Evolutionary conservation across 2,888 invertebrate species (phyloP).

Genomic region (Achlya flavicornis): DNA sequence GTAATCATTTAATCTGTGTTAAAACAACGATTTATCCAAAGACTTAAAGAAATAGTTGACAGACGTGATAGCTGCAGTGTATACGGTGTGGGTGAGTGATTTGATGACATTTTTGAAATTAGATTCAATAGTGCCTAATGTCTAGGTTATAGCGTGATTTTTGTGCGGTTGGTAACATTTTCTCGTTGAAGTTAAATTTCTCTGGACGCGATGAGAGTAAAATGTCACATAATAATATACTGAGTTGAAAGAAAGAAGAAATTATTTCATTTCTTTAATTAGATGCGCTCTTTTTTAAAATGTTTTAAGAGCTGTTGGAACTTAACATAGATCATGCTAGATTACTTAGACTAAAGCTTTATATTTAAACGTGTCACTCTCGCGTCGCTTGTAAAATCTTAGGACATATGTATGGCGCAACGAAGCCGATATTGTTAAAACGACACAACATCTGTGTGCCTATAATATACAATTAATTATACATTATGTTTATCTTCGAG

Average conservation of each 20-base stretch:
- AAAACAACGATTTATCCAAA: slow-evolving; percentile 23
- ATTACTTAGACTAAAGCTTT: background rate
- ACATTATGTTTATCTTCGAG: slow-evolving; percentile 53
- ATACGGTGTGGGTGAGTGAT: slow-evolving; percentile 8
- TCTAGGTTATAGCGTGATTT: slow-evolving; percentile 41
- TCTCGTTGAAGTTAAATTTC: too few relatives aligned
- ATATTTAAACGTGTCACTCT: background rate
- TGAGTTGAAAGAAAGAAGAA: too few relatives aligned
- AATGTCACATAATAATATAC: too few relatives aligned
- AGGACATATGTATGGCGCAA: background rate
- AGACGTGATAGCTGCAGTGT: slow-evolving; percentile 2
- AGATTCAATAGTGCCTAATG: slow-evolving; percentile 60
- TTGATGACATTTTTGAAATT: slow-evolving; percentile 14
- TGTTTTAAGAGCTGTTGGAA: background rate
- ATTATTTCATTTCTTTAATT: too few relatives aligned
- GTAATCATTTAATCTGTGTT: slow-evolving; percentile 34
- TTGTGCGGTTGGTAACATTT: slow-evolving; percentile 11
- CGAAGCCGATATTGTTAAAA: background rate
- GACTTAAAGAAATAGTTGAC: slow-evolving; percentile 16
- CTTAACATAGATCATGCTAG: slow-evolving; percentile 1
- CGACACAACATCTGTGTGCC: background rate
- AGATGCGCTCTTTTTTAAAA: background rate
- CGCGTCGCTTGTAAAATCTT: background rate
- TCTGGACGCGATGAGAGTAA: too few relatives aligned
- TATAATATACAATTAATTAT: slow-evolving; percentile 15